Evolutionary conservation across 53 echinoderm and acorn worm species (phyloP), one percentile per base, ranked within the genome.

Genomic region (Hippasteria phrygiana): DNA sequence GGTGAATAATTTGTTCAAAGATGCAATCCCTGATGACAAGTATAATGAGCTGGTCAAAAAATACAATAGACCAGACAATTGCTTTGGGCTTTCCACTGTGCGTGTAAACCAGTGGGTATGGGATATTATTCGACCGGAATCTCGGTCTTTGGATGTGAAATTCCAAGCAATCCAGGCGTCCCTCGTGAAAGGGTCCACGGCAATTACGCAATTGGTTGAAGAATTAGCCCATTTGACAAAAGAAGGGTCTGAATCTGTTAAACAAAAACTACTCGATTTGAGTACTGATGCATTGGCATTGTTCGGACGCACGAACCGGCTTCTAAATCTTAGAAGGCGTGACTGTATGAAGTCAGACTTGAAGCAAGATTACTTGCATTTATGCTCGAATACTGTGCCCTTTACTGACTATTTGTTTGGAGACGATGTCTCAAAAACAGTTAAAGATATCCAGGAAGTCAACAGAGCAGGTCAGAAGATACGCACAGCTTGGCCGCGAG

Each of bases 351-450:
- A 87, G 42, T 39, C 74, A 4, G 75, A 87, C 47, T 62, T 87
- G 39, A 87, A 71, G 27, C 72, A 87, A 55, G 87, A 87, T 39
- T 87, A 87, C 27, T 36, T 73, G 50, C 87, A 87, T 55, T 73
- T 87, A 20, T 87, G 87, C 33, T 87, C 87, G 2, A 35, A 55
- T n/a, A 54, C 87, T 8, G 87, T 74, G 35, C 87, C 87, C 34
- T 87, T 87, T 40, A 87, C 87, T 42, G 87, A 87, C 39, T 40
- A 54, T 55, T 27, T 87, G 87, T 87, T 87, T 74, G 87, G 87
- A 17, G 87, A 87, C 54, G 87, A 87, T 55, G 75, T 87, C 39
- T 53, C 73, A 2, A 87, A 55, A 55, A 72, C 51, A 33, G 74
- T 87, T 14, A 87, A 87, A 38, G 75, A 87, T n/a, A 87, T 87